phyloP scores from a whole-genome alignment of 2,113 vertebrate species.

The Trogon surrucura region DNA sequence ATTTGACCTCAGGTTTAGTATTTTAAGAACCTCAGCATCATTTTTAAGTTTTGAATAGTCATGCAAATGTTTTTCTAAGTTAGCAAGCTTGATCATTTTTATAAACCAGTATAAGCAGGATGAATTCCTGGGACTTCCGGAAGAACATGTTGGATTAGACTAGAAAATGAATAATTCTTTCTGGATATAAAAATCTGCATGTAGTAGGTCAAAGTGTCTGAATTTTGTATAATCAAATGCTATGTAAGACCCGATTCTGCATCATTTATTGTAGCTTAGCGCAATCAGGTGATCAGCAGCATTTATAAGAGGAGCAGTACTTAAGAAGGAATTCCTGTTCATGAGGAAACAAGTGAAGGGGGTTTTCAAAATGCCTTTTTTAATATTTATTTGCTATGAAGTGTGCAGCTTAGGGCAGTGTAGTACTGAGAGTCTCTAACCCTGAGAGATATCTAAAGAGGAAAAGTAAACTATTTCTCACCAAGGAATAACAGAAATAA shows the following conservation, averaged over 20 bases:
- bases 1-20: not conserved
- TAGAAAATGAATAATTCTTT: not conserved
- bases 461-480: not conserved
- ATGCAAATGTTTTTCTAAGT: not conserved
- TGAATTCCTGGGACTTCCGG: not conserved
- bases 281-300: not conserved
- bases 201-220: not conserved
- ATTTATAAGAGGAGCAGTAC: not conserved
- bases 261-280: not conserved
- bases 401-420: not conserved
- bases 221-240: not conserved
- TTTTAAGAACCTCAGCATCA: not conserved
- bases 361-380: not conserved
- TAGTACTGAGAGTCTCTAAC: not conserved
- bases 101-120: not conserved
- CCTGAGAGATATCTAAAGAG: not conserved
- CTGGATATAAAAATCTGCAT: not conserved
- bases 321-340: not conserved
- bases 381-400: not conserved
- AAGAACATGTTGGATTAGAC: not conserved
- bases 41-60: not conserved
- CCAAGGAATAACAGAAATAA: not conserved
- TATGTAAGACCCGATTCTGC: not conserved
- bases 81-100: not conserved
- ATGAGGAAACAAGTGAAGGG: not conserved